Base-by-base conservation (phyloP, 2,888 invertebrate genomes). In the Andrena minutula region DNA sequence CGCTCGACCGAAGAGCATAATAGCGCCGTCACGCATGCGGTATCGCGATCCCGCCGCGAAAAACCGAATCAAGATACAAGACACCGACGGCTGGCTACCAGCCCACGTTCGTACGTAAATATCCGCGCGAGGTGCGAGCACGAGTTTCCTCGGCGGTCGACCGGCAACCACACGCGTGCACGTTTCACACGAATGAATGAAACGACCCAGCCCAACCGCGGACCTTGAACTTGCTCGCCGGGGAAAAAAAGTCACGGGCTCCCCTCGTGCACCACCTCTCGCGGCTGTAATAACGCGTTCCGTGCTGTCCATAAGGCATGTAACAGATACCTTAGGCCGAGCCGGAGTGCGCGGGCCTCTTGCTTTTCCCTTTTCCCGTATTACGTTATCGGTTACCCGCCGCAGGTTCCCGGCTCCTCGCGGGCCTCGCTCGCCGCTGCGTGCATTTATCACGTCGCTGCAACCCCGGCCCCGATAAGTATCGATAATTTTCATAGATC, bases 251-350 rank as follows among this genome's bases (percentile, higher is more conserved):
- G 77, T 66, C 82, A 68, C 79, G 87, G 84, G 79, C 82, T 84
- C 82, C 82, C 77, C 83, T 78, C 80, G 77, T 75, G 56, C 56
- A 68, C 72, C 82, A 65, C 75, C 60, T 79, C 77, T 79, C 82
- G 72, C 75, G 76, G 79, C 89, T 89, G 88, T 92, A 91, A 92
- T 91, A 90, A 92, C 88, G 92, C 88, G 89, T 90, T 92, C 86
- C 88, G 83, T 73, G 82, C 86, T 85, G 88, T 87, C 89, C 88
- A 83, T 88, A 87, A 88, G 87, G 83, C 85, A 85, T 85, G 86
- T 88, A 89, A 89, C 84, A 86, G 86, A 89, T 89, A 91, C 87
- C 82, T 79, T 47, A 74, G 74, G 26, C 41, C 75, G 47, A 71
- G 64, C 76, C 56, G 69, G 76, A 73, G 77, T 71, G 69, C 61